Percentiles rank a stretch among this genome's conserved stretches.
These are phyloP conservation scores for human DNA, from an alignment of 2,113 vertebrate species.

Conservation along the genomic window GRCh38 chr2:196342501-196343000, in stretches of 20 bases:
- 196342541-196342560: background rate
- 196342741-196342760: background rate
- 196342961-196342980: background rate
- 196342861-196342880: slow-evolving; percentile 13
- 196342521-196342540: background rate
- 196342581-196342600: background rate
- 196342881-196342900: background rate
- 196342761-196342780: background rate
- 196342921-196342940: slow-evolving; percentile 13
- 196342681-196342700: background rate
- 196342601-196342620: background rate
- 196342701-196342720: background rate
- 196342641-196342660: slow-evolving; percentile 10
- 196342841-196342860: background rate
- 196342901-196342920: background rate
- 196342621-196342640: background rate
- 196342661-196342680: background rate
- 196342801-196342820: background rate
- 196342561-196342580: background rate
- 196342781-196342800: background rate
- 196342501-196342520: background rate
- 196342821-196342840: background rate
- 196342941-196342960: background rate
- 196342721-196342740: background rate
- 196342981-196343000: background rate